These are phyloP conservation scores for Clarias macrocephalus DNA, from an alignment of 2,113 vertebrate species.

Conservation along the genomic window DNA sequence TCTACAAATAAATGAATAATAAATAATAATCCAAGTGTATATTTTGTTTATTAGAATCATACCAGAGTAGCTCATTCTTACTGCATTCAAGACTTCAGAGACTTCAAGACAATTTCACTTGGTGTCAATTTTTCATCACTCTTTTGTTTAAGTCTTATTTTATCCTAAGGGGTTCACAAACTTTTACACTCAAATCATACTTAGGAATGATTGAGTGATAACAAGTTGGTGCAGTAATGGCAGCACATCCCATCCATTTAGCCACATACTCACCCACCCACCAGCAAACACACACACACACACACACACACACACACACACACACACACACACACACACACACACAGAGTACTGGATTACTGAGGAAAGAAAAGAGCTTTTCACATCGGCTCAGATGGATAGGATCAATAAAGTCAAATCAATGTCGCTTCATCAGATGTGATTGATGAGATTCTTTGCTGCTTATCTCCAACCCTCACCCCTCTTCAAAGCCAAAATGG, in stretches of 20 bases:
- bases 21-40: too few species aligned
- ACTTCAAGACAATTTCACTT: neutral
- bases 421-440: conserved; percentile 42
- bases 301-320: conserved; percentile 21
- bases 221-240: neutral
- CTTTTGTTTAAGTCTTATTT: neutral
- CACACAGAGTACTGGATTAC: conserved; percentile 9
- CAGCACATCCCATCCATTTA: neutral
- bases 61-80: neutral
- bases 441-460: conserved; percentile 26
- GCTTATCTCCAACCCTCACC: neutral
- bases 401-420: conserved; percentile 28
- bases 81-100: neutral
- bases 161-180: neutral
- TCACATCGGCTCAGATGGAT: neutral
- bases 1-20: too few species aligned
- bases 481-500: neutral
- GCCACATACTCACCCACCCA: too few species aligned
- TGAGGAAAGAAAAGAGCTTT: conserved; percentile 24
- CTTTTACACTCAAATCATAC: neutral
- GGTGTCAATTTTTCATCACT: neutral
- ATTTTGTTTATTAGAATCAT: neutral
- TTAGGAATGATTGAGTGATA: neutral
- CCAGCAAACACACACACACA: neutral
- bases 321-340: conserved; percentile 15